Evolutionary conservation across 2,113 vertebrate species (phyloP).

Genomic region (Tychaedon coryphoeus): DNA sequence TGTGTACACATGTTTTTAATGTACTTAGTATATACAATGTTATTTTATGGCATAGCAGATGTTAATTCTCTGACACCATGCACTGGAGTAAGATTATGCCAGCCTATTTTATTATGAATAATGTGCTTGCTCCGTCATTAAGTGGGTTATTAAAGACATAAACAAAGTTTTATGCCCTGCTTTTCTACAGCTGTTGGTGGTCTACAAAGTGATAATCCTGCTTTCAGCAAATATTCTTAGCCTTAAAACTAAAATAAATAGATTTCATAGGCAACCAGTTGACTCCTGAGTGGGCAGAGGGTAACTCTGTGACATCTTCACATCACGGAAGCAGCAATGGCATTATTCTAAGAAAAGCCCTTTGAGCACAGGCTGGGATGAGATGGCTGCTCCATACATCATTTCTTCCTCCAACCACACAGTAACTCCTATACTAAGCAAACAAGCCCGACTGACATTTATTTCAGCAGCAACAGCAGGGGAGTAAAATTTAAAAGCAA

Average conservation of each 20-base stretch:
- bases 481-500: neutral
- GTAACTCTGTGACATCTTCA: neutral
- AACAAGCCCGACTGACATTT: neutral
- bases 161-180: conserved; percentile 80
- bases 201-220: conserved; percentile 79
- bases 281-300: neutral
- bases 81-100: conserved; percentile 79
- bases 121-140: conserved; percentile 80
- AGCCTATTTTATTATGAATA: conserved; percentile 82
- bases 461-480: neutral
- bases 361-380: neutral
- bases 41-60: conserved; percentile 79
- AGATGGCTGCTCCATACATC: neutral
- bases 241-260: conserved; percentile 50
- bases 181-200: conserved; percentile 85
- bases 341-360: neutral
- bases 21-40: conserved; percentile 57
- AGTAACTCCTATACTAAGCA: neutral
- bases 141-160: conserved; percentile 88
- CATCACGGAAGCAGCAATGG: fast-evolving
- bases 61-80: conserved; percentile 82
- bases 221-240: conserved; percentile 76
- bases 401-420: neutral
- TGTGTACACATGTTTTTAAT: conserved; percentile 66
- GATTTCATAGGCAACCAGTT: conserved; percentile 39